These are phyloP conservation scores for Teleogryllus occipitalis DNA, from an alignment of 1,140 invertebrate genomes.

Conservation along the genomic window DNA sequence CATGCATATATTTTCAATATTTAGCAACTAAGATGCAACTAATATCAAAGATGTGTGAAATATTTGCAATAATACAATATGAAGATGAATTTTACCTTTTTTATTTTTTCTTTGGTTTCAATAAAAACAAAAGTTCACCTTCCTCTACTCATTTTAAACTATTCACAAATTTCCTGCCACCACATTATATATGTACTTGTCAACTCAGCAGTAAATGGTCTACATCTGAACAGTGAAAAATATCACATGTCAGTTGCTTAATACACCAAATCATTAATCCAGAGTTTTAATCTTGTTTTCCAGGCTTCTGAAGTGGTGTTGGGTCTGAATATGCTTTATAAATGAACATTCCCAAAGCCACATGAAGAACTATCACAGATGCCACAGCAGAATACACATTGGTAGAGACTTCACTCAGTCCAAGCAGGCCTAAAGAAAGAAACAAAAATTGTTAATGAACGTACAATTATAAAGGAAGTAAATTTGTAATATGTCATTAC, in stretches of 20 bases:
- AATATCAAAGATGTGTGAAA: too few species aligned
- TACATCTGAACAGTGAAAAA: not conserved
- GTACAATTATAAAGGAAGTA: constrained; percentile 22
- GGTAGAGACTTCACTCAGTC: constrained; percentile 49
- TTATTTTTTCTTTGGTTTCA: too few species aligned
- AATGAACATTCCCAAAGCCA: constrained; percentile 66
- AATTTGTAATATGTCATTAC: constrained; percentile 36
- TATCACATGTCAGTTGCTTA: not conserved
- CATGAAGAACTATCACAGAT: constrained; percentile 59
- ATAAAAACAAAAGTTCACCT: too few species aligned
- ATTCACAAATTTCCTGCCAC: too few species aligned
- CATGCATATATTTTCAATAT: too few species aligned
- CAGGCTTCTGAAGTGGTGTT: not conserved
- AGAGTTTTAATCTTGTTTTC: not conserved
- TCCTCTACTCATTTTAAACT: too few species aligned
- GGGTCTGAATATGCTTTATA: constrained; percentile 59
- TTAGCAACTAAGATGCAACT: too few species aligned
- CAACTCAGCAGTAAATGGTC: too few species aligned
- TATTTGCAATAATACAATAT: too few species aligned
- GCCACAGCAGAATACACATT: constrained; percentile 66
- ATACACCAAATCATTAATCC: too few species aligned
- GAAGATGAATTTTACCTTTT: too few species aligned
- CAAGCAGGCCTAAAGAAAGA: constrained; percentile 27
- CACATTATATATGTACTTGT: too few species aligned
- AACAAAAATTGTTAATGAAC: not conserved